Conservation (phyloP, 2,888 invertebrate species). For the Chironomus riparius region DNA sequence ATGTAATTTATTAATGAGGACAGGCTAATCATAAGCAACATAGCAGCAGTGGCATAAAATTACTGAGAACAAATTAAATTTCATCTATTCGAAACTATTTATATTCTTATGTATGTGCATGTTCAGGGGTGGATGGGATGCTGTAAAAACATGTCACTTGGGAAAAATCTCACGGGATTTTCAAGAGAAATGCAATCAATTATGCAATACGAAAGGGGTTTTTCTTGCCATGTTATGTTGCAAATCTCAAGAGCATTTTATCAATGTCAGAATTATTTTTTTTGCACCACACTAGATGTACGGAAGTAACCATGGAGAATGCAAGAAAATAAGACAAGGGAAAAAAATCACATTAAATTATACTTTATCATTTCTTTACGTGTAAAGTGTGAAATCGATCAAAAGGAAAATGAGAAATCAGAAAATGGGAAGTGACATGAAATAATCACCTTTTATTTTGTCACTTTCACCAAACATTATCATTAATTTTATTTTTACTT, state of each 20-base stretch:
- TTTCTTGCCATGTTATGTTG: background rate
- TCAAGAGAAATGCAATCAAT: slow-evolving; percentile 18
- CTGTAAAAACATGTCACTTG: slow-evolving; percentile 14
- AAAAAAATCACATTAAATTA: slow-evolving; percentile 11
- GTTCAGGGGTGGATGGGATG: background rate
- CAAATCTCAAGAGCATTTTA: slow-evolving; percentile 16
- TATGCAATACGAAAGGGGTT: slow-evolving; percentile 18
- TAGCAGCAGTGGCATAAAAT: background rate
- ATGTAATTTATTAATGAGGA: slow-evolving; percentile 24
- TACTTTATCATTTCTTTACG: background rate
- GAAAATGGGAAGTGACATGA: slow-evolving; percentile 16
- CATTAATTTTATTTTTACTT: slow-evolving; percentile 16
- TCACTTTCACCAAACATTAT: background rate
- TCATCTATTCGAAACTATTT: background rate
- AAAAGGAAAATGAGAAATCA: slow-evolving; percentile 5
- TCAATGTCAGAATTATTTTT: slow-evolving; percentile 7
- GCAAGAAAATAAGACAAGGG: background rate
- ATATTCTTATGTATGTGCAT: background rate
- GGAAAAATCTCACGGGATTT: slow-evolving; percentile 23
- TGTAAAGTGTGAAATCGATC: slow-evolving; percentile 16
- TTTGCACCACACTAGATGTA: background rate
- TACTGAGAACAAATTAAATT: slow-evolving; percentile 8
- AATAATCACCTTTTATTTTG: slow-evolving; percentile 25
- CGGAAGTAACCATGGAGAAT: background rate
- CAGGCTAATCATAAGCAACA: slow-evolving; percentile 16